Base-by-base conservation (phyloP, 2,797 vertebrate species). In the Cirrhinus mrigala region DNA sequence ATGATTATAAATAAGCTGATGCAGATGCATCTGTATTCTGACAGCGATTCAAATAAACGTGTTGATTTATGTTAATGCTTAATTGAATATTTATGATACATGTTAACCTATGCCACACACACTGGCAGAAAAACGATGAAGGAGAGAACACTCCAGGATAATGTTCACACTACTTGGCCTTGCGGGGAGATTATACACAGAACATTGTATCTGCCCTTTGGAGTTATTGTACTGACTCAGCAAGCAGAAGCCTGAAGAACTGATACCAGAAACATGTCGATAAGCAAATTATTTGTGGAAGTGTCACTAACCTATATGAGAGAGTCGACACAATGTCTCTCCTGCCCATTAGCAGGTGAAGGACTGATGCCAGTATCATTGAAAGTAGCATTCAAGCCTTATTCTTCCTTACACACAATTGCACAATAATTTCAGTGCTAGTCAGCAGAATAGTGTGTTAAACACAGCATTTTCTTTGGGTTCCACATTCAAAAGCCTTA, bases 121-220 rank as follows among this genome's bases (percentile, higher is more conserved):
- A 52, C 24, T 5, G 46, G 16, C 18, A 44, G 37, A 44, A 10
- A 11, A 15, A 24, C 1, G 27, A 16, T n/a, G 12, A 75, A 52
- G 14, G 29, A 83, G 44, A 64, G n/a, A 20, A 6, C 4, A 16
- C 15, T 64, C 12, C 54, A 82, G 40, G 24, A 40, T 37, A 16
- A 22, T 54, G 16, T 62, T 82, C 20, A 52, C 27, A 68, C 29
- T 24, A 46, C 16, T 79, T 16, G 8, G 56, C 76, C 76, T 79
- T 44, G 8, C 8, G 16, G 9, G 12, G 80, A 22, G 37, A 44
- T 62, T 44, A 9, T 24, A 44, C 20, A 44, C 16, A 71, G 48
- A 44, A 18, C 68, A 27, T 64, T 58, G 40, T 29, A 75, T 1
- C n/a, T 90, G 91, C 66, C 82, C 91, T 94, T 94, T 92, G 90